Evolutionary conservation across 1,140 invertebrate genomes (phyloP), one percentile per base, ranked within the genome.

Genomic region (Bombus confusus): DNA sequence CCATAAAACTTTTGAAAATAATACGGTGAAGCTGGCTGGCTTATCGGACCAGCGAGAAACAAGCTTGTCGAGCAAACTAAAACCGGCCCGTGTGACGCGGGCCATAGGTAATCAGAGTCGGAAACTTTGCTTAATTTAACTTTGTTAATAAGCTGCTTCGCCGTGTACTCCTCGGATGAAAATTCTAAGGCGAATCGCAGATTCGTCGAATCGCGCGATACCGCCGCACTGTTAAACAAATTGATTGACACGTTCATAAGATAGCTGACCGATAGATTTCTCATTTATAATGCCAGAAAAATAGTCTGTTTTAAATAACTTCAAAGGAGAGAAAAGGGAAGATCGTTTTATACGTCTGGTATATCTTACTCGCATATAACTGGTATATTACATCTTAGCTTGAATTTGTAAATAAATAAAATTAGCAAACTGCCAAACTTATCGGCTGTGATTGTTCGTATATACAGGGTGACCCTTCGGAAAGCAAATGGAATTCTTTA

Each of bases 121-220:
- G 41, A 80, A 90, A 90, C 85, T 90, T 90, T 86, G 76, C 75
- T 88, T 87, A 90, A 90, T 90, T 90, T 90, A 90, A 90, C 88
- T 90, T 90, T 89, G 87, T 90, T 89, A 90, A 89, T 86, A 90
- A 90, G 80, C 87, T 89, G 77, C 76, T 88, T 71, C 80, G 77
- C 12, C 71, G 80, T 76, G 85, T 86, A 83, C 69, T 87, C 69
- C 39, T n/a, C 69, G 1, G 28, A 39, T 72, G 39, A 72, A 41
- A 73, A 43, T 73, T 12, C 37, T 39, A 73, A 73, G 71, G 25
- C 13, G 34, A 28, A 43, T 71, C 37, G 22, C 18, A 25, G 69
- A 71, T 39, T 71, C 25, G 39, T 72, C 12, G 28, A 72, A 72
- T 41, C 25, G 5, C 34, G 22, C 2, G 34, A 69, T 69, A 39